Percentiles rank a stretch among this genome's conserved stretches.
phyloP scores from a whole-genome alignment of 2,888 invertebrate genomes.

The Leucania comma region DNA sequence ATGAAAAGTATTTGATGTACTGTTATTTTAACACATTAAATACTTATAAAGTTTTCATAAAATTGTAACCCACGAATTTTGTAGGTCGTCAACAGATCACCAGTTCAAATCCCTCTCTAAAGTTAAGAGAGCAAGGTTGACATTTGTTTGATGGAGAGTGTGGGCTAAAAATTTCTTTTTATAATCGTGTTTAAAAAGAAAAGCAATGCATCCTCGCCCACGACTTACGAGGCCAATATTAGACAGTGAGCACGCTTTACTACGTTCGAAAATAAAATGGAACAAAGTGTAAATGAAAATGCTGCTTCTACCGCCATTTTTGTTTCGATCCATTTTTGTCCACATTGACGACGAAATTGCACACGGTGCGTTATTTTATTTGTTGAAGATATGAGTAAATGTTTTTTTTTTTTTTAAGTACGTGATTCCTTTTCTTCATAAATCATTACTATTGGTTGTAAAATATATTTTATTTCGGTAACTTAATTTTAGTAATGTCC shows the following conservation, averaged over 20 bases:
- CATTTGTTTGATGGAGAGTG: slow-evolving; percentile 44
- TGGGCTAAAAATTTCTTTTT: slow-evolving; percentile 64
- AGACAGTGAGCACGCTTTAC: slow-evolving; percentile 68
- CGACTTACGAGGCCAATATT: slow-evolving; percentile 70
- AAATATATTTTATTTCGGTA: slow-evolving; percentile 25
- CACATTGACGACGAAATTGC: slow-evolving; percentile 3
- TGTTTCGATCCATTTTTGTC: slow-evolving; percentile 47
- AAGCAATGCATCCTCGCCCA: slow-evolving; percentile 76
- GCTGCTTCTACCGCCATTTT: slow-evolving; percentile 26
- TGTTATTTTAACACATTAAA: slow-evolving; percentile 46
- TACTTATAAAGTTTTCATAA: slow-evolving; percentile 41
- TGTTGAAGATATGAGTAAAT: background rate
- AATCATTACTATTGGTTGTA: slow-evolving; percentile 11
- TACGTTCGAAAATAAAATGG: slow-evolving; percentile 68
- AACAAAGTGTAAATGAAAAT: slow-evolving; percentile 63
- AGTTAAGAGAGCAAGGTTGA: slow-evolving; percentile 43
- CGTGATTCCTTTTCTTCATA: background rate
- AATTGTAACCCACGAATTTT: slow-evolving; percentile 48
- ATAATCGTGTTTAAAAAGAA: slow-evolving; percentile 72
- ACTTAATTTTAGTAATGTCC: slow-evolving; percentile 10
- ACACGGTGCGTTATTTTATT: slow-evolving; percentile 38
- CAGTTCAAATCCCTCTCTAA: slow-evolving; percentile 23
- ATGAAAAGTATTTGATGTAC: slow-evolving; percentile 31
- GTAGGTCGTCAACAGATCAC: slow-evolving; percentile 47
- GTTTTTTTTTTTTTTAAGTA: slow-evolving; percentile 7